These are phyloP conservation scores for Rhadina sibilatrix DNA, from an alignment of 2,113 vertebrate species.

Conservation along the genomic window DNA sequence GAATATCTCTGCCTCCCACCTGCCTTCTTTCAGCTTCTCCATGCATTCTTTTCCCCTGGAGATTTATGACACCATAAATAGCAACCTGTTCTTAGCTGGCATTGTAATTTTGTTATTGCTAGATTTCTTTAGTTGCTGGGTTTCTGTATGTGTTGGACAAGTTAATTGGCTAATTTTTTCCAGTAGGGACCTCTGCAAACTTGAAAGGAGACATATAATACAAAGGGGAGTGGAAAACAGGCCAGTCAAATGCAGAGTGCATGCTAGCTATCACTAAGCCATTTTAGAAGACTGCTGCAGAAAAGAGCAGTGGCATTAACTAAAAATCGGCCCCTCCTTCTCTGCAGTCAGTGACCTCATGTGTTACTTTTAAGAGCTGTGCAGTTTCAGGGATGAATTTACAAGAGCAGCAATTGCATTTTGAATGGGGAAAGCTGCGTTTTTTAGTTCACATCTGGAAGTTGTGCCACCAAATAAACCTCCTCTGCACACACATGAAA, in stretches of 20 bases:
- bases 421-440: not conserved
- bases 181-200: not conserved
- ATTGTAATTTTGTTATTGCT: not conserved
- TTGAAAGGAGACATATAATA: not conserved
- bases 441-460: not conserved
- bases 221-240: not conserved
- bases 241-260: not conserved
- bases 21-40: not conserved
- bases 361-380: not conserved
- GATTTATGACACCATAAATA: not conserved
- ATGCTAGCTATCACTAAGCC: not conserved
- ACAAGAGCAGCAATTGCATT: not conserved
- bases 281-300: not conserved
- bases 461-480: not conserved
- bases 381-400: not conserved
- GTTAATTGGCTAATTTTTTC: not conserved
- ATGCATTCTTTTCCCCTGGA: not conserved
- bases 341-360: not conserved
- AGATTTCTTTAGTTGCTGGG: not conserved
- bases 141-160: not conserved
- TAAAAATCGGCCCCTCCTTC: not conserved
- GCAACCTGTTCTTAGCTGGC: not conserved
- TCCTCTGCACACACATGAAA: not conserved
- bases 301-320: not conserved
- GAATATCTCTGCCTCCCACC: not conserved